These are phyloP conservation scores for Ophioderma brevispina DNA, from an alignment of 35 echinoderm and acorn worm species.

Conservation along the genomic window DNA sequence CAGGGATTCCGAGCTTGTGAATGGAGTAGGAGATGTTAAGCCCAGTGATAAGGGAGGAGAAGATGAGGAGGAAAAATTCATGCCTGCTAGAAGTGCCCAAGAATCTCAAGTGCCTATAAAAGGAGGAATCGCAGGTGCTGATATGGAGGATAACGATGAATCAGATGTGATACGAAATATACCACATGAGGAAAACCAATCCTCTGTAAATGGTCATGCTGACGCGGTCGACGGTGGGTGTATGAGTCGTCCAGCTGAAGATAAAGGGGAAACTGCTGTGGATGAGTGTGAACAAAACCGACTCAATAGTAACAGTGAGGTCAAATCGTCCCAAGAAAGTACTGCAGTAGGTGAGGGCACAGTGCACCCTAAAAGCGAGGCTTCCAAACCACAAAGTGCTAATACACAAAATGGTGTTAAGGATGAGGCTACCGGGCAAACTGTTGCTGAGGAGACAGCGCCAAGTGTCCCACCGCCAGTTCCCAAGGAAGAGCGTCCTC, in stretches of 20 bases:
- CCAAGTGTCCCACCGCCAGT: slow-evolving; percentile 8
- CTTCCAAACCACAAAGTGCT: too few species aligned
- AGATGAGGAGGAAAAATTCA: background rate
- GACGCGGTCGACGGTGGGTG: background rate
- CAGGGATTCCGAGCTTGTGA: slow-evolving; percentile 2
- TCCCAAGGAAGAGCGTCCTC: slow-evolving; percentile 23
- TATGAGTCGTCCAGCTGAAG: background rate
- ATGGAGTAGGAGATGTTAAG: background rate
- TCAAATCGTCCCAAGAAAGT: too few species aligned
- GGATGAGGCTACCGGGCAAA: too few species aligned
- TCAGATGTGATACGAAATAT: background rate
- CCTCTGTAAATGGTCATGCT: too few species aligned
- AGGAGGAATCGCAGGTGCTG: background rate
- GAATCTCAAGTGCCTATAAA: background rate
- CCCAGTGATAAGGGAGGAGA: background rate
- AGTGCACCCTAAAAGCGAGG: too few species aligned
- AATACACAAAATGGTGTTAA: too few species aligned
- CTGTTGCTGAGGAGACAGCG: too few species aligned
- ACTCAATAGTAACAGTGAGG: too few species aligned
- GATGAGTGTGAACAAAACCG: too few species aligned
- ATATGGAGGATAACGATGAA: background rate
- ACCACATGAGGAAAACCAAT: background rate
- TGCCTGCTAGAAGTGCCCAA: background rate
- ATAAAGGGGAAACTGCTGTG: background rate
- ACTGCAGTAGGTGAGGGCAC: too few species aligned